phyloP scores from a whole-genome alignment of 2,797 vertebrate genomes.

The Danio choprae region DNA sequence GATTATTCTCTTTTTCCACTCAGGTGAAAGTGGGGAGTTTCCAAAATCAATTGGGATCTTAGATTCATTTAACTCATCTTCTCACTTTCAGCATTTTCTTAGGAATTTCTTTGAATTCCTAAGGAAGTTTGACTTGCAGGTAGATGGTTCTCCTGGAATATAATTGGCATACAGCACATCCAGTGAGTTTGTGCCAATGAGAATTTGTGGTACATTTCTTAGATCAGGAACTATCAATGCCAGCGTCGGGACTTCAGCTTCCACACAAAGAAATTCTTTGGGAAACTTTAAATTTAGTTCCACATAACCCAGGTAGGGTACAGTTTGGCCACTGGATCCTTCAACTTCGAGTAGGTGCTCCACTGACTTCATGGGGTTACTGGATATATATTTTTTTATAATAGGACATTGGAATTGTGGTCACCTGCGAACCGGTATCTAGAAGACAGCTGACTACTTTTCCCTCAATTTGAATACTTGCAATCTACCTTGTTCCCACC shows the following conservation, averaged over 20 bases:
- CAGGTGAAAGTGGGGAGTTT: no score
- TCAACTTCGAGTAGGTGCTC: conserved; percentile 23
- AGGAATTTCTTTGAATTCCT: no score
- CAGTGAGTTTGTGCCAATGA: no score
- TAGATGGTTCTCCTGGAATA: background rate
- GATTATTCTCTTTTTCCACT: no score
- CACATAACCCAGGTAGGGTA: conserved; percentile 12
- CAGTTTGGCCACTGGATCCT: conserved; percentile 31
- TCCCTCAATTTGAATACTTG: background rate
- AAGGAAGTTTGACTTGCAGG: no score
- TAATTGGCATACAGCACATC: background rate
- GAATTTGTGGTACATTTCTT: background rate
- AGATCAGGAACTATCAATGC: conserved; percentile 9
- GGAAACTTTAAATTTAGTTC: conserved; percentile 10
- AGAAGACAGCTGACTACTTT: no score
- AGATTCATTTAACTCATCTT: no score
- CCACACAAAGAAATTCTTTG: background rate
- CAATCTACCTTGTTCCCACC: no score
- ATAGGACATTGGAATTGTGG: background rate
- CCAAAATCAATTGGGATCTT: no score
- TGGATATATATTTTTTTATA: background rate
- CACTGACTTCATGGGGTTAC: background rate
- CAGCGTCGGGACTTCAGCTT: conserved; percentile 16
- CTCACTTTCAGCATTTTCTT: no score
- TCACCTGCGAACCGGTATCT: no score